Base-by-base conservation (phyloP, 64 coral and sea anemone species). In the Porites australiensis region DNA sequence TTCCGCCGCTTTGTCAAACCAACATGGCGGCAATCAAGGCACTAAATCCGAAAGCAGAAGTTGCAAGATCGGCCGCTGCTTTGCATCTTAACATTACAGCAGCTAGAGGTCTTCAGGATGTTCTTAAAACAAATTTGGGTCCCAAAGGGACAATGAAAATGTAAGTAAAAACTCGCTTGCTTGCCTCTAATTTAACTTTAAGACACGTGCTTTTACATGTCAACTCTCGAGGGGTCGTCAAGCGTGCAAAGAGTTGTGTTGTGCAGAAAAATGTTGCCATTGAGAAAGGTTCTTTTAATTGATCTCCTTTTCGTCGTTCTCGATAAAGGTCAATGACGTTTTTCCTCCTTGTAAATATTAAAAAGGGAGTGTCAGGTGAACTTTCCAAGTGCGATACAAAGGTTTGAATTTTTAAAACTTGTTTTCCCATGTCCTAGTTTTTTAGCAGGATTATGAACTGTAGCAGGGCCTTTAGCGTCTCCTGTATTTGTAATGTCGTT, bases 131-230 rank as follows among this genome's bases (percentile, higher is more conserved):
- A 58, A 99, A 99, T 92, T 83, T 99, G 60, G 98, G 98, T 19
- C 98, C 98, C 3, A 99, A 99, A 58, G 98, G 98, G 44, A 99
- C 98, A 8, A 99, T 99, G 98, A 99, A 99, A 94, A 99, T 99
- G 98, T 99, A 79, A 99, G 98, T 96, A 50, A 8, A 83, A 67
- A 67, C 4, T 48, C 37, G 13, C 2, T 81, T 51, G 3, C 13
- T 15, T 44, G 7, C 52, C 45, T 62, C 48, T 77, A 72, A 44
- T 58, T 37, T 37, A 37, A 72, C 14, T 2, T 13, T 75, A 61
- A 75, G 71, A 51, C 95, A 93, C 82, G 91, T 93, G 95, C 64
- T 92, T 52, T 51, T 67, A 13, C 37, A 61, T 50, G 64, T 54
- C 54, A 57, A 57, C 12, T 12, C 27, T 37, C 54, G 12, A 57